Evolutionary conservation across 2,113 vertebrate genomes (phyloP), one percentile per base, ranked within the genome.

Genomic region (Cnemophilus loriae): DNA sequence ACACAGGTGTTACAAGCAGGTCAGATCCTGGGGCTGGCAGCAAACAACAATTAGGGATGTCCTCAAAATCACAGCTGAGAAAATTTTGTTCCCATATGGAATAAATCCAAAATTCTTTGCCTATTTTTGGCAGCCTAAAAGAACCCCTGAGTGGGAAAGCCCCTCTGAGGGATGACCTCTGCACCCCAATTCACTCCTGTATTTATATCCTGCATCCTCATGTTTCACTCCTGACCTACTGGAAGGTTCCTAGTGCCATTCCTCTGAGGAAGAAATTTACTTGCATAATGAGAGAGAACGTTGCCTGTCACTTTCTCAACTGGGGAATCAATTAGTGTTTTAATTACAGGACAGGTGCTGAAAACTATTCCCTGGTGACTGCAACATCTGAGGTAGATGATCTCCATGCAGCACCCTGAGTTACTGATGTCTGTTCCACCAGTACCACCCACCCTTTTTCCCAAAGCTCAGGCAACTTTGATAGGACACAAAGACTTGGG

Each of bases 1-100:
- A 41, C 13, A 28, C 27, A 20, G 2, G 1, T 1, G 1, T 33
- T 11, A 46, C 0, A 2, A 73, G 50, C 3, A 16, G 24, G 7
- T 28, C 61, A 69, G 27, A 60, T 23, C 33, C 74, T 3, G 2
- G 26, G 39, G 22, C 55, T 3, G 2, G 61, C 24, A 50, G 13
- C 49, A 55, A 49, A 79, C 33, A 61, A 37, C 13, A 27, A 11
- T 12, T 17, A 24, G 15, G 24, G 20, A 42, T 7, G 2, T 7
- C 3, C 50, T 41, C 44, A 63, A 59, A 89, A 73, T 28, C n/a
- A 10, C 3, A 39, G 16, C 1, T 1, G 2, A 68, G 32, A 75
- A 16, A 10, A 33, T 11, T 49, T 4, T 28, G 19, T 52, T 90
- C 42, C 33, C 11, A 5, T 1, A 16, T 4, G 0, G 27, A 75